Conservation (phyloP, 2,113 vertebrate genomes). For the Varanus salvator region DNA sequence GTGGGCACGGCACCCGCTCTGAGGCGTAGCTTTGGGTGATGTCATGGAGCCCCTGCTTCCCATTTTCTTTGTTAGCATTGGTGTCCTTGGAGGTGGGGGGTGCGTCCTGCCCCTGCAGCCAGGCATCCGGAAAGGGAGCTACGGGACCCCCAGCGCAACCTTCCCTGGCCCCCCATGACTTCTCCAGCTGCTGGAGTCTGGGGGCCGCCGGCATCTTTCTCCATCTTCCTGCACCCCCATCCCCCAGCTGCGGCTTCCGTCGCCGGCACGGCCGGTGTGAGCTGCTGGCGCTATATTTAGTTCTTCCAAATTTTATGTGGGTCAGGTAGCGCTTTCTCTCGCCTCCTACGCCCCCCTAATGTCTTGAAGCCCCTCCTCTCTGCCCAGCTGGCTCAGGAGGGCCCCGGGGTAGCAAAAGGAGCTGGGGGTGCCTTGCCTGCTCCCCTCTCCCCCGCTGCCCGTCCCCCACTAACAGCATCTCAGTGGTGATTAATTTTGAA, state of each 20-base stretch:
- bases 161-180: fast-evolving
- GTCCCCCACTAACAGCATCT: too few relatives aligned
- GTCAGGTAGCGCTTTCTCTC: slow-evolving; percentile 23
- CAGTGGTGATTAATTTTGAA: neutral
- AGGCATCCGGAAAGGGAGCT: too few relatives aligned
- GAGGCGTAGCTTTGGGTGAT: neutral
- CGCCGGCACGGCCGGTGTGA: neutral
- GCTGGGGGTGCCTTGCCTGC: neutral
- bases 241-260: neutral
- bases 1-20: neutral
- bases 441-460: neutral
- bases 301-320: slow-evolving; percentile 19
- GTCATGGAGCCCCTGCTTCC: neutral
- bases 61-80: too few relatives aligned
- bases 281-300: slow-evolving; percentile 23
- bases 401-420: too few relatives aligned
- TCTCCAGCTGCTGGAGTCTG: neutral
- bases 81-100: too few relatives aligned
- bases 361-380: neutral
- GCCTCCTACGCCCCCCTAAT: neutral
- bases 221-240: too few relatives aligned
- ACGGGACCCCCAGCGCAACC: neutral
- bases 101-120: too few relatives aligned
- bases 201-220: fast-evolving
- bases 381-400: too few relatives aligned